A percentile compares a stretch with the other conserved stretches of the same genome.
Evolutionary conservation across 1,140 invertebrate genomes (phyloP).

Genomic region (Drosophila obscura): DNA sequence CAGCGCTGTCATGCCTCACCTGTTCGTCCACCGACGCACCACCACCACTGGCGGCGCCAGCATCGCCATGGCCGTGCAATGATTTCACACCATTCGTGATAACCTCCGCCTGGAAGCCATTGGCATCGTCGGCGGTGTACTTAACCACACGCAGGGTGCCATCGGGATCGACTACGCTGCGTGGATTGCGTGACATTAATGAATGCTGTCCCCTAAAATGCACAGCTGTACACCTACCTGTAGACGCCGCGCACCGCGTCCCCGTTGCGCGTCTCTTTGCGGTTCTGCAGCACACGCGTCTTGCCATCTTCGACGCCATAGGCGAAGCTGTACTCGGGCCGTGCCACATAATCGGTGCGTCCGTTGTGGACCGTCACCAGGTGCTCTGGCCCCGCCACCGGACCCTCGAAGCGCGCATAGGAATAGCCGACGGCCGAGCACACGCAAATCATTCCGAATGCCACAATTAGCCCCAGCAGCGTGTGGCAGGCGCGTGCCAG

Average conservation of each 20-base stretch:
- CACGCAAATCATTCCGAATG: conserved; percentile 42
- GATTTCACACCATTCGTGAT: conserved; percentile 75
- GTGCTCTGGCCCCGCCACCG: conserved; percentile 86
- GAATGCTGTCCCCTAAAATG: conserved; percentile 12
- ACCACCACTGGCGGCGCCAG: conserved; percentile 6
- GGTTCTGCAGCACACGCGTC: conserved; percentile 88
- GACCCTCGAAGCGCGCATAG: conserved; percentile 87
- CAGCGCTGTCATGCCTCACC: conserved; percentile 39
- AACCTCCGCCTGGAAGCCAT: conserved; percentile 85
- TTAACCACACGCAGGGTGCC: conserved; percentile 84
- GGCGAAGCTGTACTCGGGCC: conserved; percentile 88
- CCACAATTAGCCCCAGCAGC: conserved; percentile 50
- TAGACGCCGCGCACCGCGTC: conserved; percentile 89
- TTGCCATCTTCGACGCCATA: conserved; percentile 89
- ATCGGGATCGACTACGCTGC: conserved; percentile 85
- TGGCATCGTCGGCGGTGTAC: conserved; percentile 85
- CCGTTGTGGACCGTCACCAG: conserved; percentile 85
- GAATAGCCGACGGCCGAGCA: conserved; percentile 86
- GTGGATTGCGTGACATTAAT: conserved; percentile 46
- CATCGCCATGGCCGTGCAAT: conserved; percentile 65
- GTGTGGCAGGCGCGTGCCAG: conserved; percentile 50
- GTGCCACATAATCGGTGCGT: conserved; percentile 87
- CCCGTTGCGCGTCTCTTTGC: conserved; percentile 88
- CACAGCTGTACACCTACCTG: conserved; percentile 79
- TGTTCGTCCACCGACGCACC: conserved; percentile 42